Evolutionary conservation across 1,140 invertebrate genomes (phyloP).

Genomic region (Drosophila bifasciata): DNA sequence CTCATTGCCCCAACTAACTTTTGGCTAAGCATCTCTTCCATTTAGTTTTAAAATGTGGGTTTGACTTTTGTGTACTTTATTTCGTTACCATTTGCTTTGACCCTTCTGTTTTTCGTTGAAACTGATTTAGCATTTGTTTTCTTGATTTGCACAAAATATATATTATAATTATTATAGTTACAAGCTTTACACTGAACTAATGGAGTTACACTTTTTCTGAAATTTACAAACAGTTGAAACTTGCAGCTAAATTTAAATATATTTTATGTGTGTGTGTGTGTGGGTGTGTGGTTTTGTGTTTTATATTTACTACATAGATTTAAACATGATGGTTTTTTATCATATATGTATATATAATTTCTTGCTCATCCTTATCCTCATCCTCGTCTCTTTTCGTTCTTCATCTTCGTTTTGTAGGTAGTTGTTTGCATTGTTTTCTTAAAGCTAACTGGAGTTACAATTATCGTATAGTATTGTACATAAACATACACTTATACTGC

Average conservation of each 20-base stretch:
- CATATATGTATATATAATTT: constrained; percentile 69
- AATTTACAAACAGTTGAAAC: constrained; percentile 72
- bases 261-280: constrained; percentile 36
- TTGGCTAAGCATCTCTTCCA: constrained; percentile 50
- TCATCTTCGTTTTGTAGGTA: constrained; percentile 65
- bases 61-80: constrained; percentile 5
- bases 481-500: constrained; percentile 34
- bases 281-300: constrained; percentile 18
- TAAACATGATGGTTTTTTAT: constrained; percentile 36
- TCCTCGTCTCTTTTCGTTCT: not conserved
- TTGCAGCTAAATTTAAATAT: constrained; percentile 70
- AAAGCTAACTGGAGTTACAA: constrained; percentile 62
- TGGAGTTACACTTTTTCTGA: constrained; percentile 43
- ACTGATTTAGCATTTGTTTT: constrained; percentile 27
- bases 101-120: not conserved
- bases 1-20: constrained; percentile 55
- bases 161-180: constrained; percentile 39
- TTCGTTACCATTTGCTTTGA: constrained; percentile 11
- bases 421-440: constrained; percentile 77
- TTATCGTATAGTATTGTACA: constrained; percentile 51
- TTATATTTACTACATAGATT: constrained; percentile 56
- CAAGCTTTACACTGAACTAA: constrained; percentile 62
- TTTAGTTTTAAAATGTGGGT: constrained; percentile 18
- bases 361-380: constrained; percentile 37
- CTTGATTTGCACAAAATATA: constrained; percentile 48